Conservation (phyloP, 2,888 invertebrate species). For the Pammene aurita region DNA sequence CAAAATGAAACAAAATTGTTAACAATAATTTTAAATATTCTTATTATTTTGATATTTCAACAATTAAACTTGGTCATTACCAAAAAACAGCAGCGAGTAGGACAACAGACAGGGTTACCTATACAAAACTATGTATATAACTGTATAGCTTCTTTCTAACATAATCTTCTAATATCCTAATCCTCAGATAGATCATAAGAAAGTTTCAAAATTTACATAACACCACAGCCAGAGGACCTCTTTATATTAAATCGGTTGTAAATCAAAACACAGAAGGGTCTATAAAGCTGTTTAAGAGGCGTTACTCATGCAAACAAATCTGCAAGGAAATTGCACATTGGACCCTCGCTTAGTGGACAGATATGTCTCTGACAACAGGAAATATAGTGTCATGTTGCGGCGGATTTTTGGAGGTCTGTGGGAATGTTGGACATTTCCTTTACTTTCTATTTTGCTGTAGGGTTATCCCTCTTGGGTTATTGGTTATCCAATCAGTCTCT, state of each 20-base stretch:
- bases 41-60: too few relatives aligned
- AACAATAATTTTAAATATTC: too few relatives aligned
- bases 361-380: conserved; percentile 20
- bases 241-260: conserved; percentile 7
- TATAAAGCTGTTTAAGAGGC: conserved; percentile 23
- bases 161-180: too few relatives aligned
- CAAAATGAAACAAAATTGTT: too few relatives aligned
- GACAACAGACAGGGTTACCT: too few relatives aligned
- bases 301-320: conserved; percentile 32
- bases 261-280: conserved; percentile 14
- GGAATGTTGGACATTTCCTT: neutral
- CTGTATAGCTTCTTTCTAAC: too few relatives aligned
- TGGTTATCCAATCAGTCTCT: too few relatives aligned
- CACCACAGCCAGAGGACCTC: neutral
- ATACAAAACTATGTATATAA: too few relatives aligned
- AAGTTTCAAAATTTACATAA: too few relatives aligned
- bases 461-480: neutral
- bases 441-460: neutral
- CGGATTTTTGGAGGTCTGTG: conserved; percentile 21
- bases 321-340: conserved; percentile 37
- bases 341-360: conserved; percentile 35
- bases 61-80: too few relatives aligned
- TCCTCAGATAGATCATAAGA: too few relatives aligned
- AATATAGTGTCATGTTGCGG: conserved; percentile 22
- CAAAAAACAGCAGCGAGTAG: too few relatives aligned